Evolutionary conservation across 2,888 invertebrate species (phyloP), one percentile per base, ranked within the genome.

Genomic region (Cataglyphis altisquamis): DNA sequence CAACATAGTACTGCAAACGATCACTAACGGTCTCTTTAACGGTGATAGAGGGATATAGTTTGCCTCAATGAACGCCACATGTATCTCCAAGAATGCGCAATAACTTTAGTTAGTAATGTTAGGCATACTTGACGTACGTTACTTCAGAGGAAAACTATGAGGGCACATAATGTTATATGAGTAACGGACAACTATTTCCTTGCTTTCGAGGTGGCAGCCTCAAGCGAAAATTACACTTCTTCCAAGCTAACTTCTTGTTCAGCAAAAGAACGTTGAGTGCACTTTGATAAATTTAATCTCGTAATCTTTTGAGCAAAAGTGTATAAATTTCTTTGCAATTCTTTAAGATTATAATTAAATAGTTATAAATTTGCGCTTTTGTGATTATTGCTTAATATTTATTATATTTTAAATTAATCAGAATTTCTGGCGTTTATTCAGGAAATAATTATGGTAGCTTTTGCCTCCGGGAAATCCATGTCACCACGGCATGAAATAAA

Each of bases 1-100:
- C 45, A n/a, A 45, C 45, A 6, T 32, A 62, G 18, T 21, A n/a
- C 12, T 3, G 41, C 62, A 62, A 74, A 62, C 15, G 62, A 45
- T 62, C 21, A 3, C 15, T 41, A 12, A n/a, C 21, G 25, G 57
- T 72, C 12, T 21, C n/a, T 32, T 9, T 62, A 62, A 39, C 62
- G 62, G n/a, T 39, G 45, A 32, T 39, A 12, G 18, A 45, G 45
- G 29, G 21, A 21, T 21, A 15, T 12, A 74, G 41, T 29, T 60
- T 62, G 45, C 62, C 32, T 74, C 45, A 32, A 74, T 62, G 73
- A 62, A 41, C 9, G 62, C 41, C 73, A n/a, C 62, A 74, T 62
- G 73, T 41, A 62, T 74, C n/a, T 74, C 73, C 73, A 74, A 62
- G 73, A 74, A 74, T 74, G 73, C 21, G 29, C 41, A 45, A 45